These are phyloP conservation scores for Diarsia brunnea DNA, from an alignment of 2,888 invertebrate genomes.

Conservation along the genomic window DNA sequence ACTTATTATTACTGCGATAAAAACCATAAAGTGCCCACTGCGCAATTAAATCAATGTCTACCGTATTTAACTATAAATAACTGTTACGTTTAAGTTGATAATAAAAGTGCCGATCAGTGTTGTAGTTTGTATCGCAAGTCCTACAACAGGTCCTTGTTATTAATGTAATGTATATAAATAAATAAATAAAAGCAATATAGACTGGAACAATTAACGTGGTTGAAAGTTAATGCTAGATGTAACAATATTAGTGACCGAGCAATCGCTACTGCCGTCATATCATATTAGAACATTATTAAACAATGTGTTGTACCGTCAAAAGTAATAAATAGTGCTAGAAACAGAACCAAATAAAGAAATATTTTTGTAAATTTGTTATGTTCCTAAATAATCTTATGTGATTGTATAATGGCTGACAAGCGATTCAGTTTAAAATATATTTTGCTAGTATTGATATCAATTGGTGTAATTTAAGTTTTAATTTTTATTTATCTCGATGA, in stretches of 20 bases:
- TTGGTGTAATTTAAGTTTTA: conserved; percentile 67
- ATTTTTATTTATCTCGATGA: conserved; percentile 54
- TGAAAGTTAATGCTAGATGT: conserved; percentile 39
- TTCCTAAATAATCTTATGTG: conserved; percentile 80
- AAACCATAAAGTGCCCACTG: conserved; percentile 62
- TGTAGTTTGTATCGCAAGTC: conserved; percentile 50
- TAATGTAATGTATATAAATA: conserved; percentile 55
- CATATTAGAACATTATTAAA: conserved; percentile 55
- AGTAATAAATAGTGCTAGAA: conserved; percentile 69
- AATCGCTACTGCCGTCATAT: conserved; percentile 61
- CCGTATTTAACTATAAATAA: conserved; percentile 48
- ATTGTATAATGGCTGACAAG: conserved; percentile 66
- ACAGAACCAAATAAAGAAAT: conserved; percentile 82
- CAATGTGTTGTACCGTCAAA: conserved; percentile 60
- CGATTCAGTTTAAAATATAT: conserved; percentile 67
- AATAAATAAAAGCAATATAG: conserved; percentile 63
- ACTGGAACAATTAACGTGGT: conserved; percentile 59
- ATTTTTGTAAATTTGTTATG: conserved; percentile 82
- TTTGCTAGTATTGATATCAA: conserved; percentile 66
- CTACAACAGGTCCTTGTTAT: conserved; percentile 43
- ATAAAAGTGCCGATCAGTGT: conserved; percentile 59
- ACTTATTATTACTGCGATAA: conserved; percentile 38
- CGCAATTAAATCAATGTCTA: conserved; percentile 55
- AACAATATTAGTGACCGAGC: conserved; percentile 39
- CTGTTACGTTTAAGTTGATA: conserved; percentile 51